A percentile compares a stretch with the other conserved stretches of the same genome.
phyloP scores from a whole-genome alignment of 1,140 invertebrate genomes.

The Lerema accius region DNA sequence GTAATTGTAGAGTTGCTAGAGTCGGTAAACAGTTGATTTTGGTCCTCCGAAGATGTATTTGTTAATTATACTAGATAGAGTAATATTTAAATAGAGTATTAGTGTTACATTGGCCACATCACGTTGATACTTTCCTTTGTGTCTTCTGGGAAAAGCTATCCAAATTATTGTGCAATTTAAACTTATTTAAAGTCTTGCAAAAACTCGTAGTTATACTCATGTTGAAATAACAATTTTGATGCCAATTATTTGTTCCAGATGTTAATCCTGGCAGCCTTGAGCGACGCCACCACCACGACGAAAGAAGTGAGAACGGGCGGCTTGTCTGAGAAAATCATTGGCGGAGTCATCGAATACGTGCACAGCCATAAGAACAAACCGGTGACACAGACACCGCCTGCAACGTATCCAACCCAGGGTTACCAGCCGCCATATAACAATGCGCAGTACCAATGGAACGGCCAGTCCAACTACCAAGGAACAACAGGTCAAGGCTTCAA shows the following conservation, averaged over 20 bases:
- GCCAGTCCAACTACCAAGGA: conserved; percentile 40
- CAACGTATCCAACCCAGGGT: conserved; percentile 40
- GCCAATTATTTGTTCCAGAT: conserved; percentile 40
- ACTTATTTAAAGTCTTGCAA: too few relatives aligned
- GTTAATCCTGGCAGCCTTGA: conserved; percentile 29
- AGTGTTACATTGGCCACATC: too few relatives aligned
- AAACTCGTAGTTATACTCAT: too few relatives aligned
- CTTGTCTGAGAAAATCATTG: conserved; percentile 70
- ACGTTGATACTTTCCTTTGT: too few relatives aligned
- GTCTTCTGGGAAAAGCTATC: too few relatives aligned
- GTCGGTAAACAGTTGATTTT: too few relatives aligned
- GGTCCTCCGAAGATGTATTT: too few relatives aligned
- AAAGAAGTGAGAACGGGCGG: conserved; percentile 55
- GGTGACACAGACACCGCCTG: conserved; percentile 21
- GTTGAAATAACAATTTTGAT: not conserved
- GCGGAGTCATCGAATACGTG: conserved; percentile 70
- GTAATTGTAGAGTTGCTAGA: too few relatives aligned
- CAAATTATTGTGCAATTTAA: too few relatives aligned
- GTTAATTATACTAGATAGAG: too few relatives aligned
- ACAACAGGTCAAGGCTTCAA: conserved; percentile 40
- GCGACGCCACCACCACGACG: conserved; percentile 36
- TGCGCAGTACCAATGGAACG: conserved; percentile 52
- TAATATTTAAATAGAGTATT: too few relatives aligned
- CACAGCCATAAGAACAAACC: conserved; percentile 73
- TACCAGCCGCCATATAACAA: conserved; percentile 46